These are phyloP conservation scores for Pontoporia blainvillei DNA, from an alignment of 2,113 vertebrate species.

Conservation along the genomic window DNA sequence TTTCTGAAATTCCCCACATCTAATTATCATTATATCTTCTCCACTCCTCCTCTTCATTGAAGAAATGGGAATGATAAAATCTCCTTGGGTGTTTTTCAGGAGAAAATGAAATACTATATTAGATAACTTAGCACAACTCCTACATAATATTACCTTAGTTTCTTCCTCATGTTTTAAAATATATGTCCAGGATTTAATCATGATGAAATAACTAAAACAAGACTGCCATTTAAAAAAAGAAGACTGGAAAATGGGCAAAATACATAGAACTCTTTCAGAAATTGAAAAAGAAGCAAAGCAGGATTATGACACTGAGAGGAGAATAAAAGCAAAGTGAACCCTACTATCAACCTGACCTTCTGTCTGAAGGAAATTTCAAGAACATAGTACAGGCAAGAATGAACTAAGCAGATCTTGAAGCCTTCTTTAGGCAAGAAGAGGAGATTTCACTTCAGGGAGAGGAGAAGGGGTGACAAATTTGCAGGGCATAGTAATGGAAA, in stretches of 20 bases:
- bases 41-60: neutral
- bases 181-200: neutral
- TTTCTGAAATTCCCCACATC: neutral
- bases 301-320: neutral
- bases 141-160: neutral
- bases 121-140: neutral
- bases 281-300: neutral
- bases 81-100: neutral
- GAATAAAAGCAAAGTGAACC: neutral
- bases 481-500: neutral
- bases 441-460: neutral
- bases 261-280: neutral
- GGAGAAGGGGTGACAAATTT: neutral
- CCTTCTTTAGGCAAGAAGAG: neutral
- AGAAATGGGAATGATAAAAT: neutral
- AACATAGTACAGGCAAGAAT: neutral
- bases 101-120: neutral
- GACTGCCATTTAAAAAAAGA: neutral
- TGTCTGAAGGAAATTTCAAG: neutral
- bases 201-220: neutral
- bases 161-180: neutral
- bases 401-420: neutral
- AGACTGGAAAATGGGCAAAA: neutral
- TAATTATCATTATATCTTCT: neutral
- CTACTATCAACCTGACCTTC: neutral